These are phyloP conservation scores for Drosophila pseudotalamancana DNA, from an alignment of 2,888 invertebrate species.

Conservation along the genomic window DNA sequence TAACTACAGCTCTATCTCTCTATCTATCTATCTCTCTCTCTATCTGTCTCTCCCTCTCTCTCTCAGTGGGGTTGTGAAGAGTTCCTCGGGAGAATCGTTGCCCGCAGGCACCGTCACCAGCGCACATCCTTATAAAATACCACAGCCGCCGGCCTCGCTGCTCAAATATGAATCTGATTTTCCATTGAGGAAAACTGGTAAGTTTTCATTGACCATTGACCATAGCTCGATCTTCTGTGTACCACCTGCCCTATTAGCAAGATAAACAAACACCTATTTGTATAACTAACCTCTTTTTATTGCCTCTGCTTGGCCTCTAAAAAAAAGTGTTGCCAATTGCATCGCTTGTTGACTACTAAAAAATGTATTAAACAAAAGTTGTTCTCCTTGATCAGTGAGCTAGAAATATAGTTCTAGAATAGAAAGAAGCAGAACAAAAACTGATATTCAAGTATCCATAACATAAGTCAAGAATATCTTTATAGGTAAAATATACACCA, in stretches of 20 bases:
- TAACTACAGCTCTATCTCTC: neutral
- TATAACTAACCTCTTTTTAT: conserved; percentile 26
- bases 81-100: conserved; percentile 88
- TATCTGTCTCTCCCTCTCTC: neutral
- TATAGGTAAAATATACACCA: too few relatives aligned
- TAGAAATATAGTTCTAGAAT: too few relatives aligned
- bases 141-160: conserved; percentile 86
- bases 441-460: too few relatives aligned
- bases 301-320: conserved; percentile 34
- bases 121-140: conserved; percentile 89
- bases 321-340: conserved; percentile 32
- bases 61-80: conserved; percentile 87
- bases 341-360: conserved; percentile 44
- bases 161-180: conserved; percentile 89
- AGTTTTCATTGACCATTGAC: conserved; percentile 61
- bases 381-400: too few relatives aligned
- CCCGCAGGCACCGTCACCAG: conserved; percentile 87
- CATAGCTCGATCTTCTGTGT: neutral
- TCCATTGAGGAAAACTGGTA: conserved; percentile 97
- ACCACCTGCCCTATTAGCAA: neutral
- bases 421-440: too few relatives aligned
- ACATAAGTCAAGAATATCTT: too few relatives aligned
- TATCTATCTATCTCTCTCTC: neutral
- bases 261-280: neutral
- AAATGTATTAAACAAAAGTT: neutral